Base-by-base conservation (phyloP, 2,797 vertebrate genomes). In the Tokudaia tokunoshimensis region DNA sequence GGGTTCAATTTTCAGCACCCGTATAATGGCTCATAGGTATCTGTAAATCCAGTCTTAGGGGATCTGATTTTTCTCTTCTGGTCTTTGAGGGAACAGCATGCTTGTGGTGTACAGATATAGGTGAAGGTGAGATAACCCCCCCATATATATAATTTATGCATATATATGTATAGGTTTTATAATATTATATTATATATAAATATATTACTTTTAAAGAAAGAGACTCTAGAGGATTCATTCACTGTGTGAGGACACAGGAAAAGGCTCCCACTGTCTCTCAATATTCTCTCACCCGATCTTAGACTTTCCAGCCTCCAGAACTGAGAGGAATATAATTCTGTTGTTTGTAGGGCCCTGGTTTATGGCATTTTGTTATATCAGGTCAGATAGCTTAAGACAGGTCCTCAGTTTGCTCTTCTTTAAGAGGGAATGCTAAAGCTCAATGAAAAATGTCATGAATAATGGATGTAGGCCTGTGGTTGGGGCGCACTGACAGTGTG, bases 401-500 rank as follows among this genome's bases (percentile, higher is more conserved):
- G 29, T 10, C 26, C 41, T 96, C 47, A 29, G 82, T 91, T 89
- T 94, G 89, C 31, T 76, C 10, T 19, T 91, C 24, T 91, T 63
- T 83, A 34, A 61, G 74, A 14, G 31, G 24, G 12, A 11, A 41
- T 29, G 57, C 20, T 82, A 65, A 44, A 44, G 34, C 34, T 89
- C 44, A 74, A 29, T 79, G 72, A 61, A n/a, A n/a, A 87, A 13
- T 0, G 3, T 80, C 9, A 52, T 37, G 12, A n/a, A 57, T 74
- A 41, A 63, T 90, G 76, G 72, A 3, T 41, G 13, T 52, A 70
- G 22, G 5, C 11, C 57, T 61, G 3, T 76, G 20, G 61, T 52
- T 24, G 41, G 41, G 44, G 29, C 82, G 31, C 17, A 55, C 24
- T 50, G 47, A 89, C 81, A 93, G 59, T 59, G 31, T 79, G 63